phyloP scores from a whole-genome alignment of 2,797 vertebrate species.

The Argya squamiceps region DNA sequence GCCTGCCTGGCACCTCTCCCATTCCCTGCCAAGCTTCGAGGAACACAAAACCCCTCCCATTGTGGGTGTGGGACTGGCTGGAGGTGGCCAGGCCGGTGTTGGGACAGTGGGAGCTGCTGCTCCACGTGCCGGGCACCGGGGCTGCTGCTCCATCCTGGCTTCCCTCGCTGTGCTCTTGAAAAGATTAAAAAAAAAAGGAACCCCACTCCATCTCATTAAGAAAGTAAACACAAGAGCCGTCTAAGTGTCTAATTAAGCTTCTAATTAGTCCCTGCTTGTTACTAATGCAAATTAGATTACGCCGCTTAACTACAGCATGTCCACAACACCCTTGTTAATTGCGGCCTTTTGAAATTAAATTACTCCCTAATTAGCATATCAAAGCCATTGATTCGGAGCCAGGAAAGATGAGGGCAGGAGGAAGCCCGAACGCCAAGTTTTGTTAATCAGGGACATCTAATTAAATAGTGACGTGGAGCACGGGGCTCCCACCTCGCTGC shows the following conservation, averaged over 20 bases:
- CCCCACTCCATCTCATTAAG: slow-evolving; percentile 98
- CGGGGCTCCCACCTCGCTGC: slow-evolving; percentile 45
- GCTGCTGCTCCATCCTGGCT: slow-evolving; percentile 15
- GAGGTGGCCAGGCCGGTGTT: neutral
- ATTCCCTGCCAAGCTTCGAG: neutral
- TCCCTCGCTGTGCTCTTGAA: slow-evolving; percentile 69
- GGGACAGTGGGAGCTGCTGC: neutral
- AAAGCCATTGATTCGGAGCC: slow-evolving; percentile 99
- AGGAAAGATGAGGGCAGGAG: slow-evolving; percentile 87
- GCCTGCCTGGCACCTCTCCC: neutral
- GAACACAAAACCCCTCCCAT: neutral
- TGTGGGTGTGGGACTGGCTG: rapidly evolving
- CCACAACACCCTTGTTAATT: slow-evolving; percentile 99
- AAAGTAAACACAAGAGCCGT: slow-evolving; percentile 99
- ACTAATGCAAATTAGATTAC: slow-evolving; percentile 99
- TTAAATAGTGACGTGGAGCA: slow-evolving; percentile 90
- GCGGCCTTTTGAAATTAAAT: slow-evolving; percentile 99
- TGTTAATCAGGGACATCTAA: slow-evolving; percentile 97
- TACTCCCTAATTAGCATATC: slow-evolving; percentile 99
- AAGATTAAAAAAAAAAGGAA: slow-evolving; percentile 68
- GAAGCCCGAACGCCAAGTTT: slow-evolving; percentile 99
- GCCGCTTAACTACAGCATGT: slow-evolving; percentile 99
- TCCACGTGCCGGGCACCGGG: neutral
- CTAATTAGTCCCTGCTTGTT: slow-evolving; percentile 99
- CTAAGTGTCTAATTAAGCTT: slow-evolving; percentile 99